Evolutionary conservation across 2,797 vertebrate genomes (phyloP), one percentile per base, ranked within the genome.

Genomic region (Zalophus californianus): DNA sequence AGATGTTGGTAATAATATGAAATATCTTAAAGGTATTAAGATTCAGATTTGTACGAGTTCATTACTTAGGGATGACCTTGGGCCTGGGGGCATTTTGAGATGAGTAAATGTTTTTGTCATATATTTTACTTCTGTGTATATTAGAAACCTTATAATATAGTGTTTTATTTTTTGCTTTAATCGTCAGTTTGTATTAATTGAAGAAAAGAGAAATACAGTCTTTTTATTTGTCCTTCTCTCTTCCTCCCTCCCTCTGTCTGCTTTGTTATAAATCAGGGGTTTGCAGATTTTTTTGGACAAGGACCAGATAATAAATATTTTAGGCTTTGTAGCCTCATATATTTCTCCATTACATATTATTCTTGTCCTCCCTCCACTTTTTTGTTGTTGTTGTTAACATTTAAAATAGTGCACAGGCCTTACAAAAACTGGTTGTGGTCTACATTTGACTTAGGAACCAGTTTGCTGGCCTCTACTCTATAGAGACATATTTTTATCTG

Each of bases 121-220:
- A 9, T 48, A 29, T 85, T 91, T 93, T 75, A 83, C 62, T 95
- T 94, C 10, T 11, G 62, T 32, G 23, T 41, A 58, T 21, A 2
- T 38, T 48, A 58, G 50, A 91, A 96, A 52, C 52, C 5, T 41
- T 54, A 13, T 56, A 80, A 50, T 68, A 20, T n/a, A n/a, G 20
- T 64, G 78, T 68, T 89, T 73, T 66, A 8, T 75, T 64, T 91
- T 91, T 92, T 80, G n/a, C 41, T 91, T 94, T 66, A 32, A 16
- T 32, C n/a, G 25, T 70, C 8, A 35, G 10, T 73, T 95, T 95
- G 29, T 62, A 35, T 75, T 89, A 75, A 86, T 29, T 62, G 35
- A 88, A 91, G 35, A 35, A 91, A 73, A 73, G 41, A 50, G 50
- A 44, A 60, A 25, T n/a, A 54, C 0, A 18, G 9, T 23, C 14